These are phyloP conservation scores for Apamea sordens DNA, from an alignment of 2,888 invertebrate species.

Conservation along the genomic window DNA sequence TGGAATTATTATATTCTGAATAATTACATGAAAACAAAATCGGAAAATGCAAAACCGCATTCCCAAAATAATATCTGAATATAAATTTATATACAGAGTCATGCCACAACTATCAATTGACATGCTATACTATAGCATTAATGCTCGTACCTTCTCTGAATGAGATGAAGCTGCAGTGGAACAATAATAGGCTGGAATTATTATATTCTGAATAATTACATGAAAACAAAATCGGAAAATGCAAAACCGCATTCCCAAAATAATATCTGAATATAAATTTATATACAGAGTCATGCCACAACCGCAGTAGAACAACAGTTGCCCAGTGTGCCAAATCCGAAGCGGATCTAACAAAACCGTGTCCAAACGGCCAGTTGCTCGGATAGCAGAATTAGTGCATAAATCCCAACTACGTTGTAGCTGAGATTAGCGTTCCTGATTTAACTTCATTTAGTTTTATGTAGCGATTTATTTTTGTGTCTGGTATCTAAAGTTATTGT, in stretches of 20 bases:
- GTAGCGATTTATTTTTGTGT: constrained; percentile 23
- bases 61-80: too few relatives aligned
- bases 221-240: constrained; percentile 34
- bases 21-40: too few relatives aligned
- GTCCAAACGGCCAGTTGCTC: constrained; percentile 69
- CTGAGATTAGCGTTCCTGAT: constrained; percentile 68
- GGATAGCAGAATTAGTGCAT: constrained; percentile 80
- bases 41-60: too few relatives aligned
- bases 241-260: constrained; percentile 44
- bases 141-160: neutral
- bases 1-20: too few relatives aligned
- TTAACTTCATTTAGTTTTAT: constrained; percentile 57
- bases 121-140: too few relatives aligned
- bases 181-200: neutral
- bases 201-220: constrained; percentile 17
- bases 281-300: constrained; percentile 54
- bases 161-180: neutral
- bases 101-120: too few relatives aligned
- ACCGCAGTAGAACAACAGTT: constrained; percentile 71
- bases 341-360: constrained; percentile 77
- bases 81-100: too few relatives aligned
- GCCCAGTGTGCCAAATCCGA: constrained; percentile 76
- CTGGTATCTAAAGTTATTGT: neutral
- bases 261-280: constrained; percentile 58
- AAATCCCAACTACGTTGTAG: constrained; percentile 74